These are phyloP conservation scores for Pseudopodoces humilis DNA, from an alignment of 2,113 vertebrate genomes.

Conservation along the genomic window DNA sequence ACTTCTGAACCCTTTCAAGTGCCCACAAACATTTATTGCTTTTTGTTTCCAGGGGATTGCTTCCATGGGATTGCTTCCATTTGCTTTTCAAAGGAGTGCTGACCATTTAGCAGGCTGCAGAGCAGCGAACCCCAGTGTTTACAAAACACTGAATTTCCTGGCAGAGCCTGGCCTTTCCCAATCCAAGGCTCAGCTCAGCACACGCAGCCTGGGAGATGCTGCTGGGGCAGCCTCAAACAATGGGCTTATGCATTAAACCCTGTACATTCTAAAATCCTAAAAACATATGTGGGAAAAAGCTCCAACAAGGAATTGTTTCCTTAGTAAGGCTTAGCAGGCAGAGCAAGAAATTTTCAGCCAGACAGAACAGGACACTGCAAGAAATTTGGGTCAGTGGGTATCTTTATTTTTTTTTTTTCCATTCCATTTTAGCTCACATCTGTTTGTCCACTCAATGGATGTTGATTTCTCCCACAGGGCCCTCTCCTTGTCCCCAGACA, in stretches of 20 bases:
- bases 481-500: background rate
- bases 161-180: background rate
- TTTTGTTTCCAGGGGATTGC: slow-evolving; percentile 14
- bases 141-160: slow-evolving; percentile 25
- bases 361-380: background rate
- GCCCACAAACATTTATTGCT: slow-evolving; percentile 1
- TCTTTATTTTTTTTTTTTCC: background rate
- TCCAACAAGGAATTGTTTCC: background rate
- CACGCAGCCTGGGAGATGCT: background rate
- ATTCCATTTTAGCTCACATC: background rate
- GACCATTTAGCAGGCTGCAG: slow-evolving; percentile 17
- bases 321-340: background rate
- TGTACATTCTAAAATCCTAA: background rate
- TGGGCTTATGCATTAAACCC: background rate
- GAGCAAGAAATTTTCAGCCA: background rate
- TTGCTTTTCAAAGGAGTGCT: background rate
- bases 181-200: slow-evolving; percentile 8
- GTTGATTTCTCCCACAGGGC: background rate
- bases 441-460: background rate
- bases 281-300: background rate
- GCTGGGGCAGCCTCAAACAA: background rate
- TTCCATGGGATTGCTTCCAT: slow-evolving; percentile 11
- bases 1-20: background rate
- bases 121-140: slow-evolving; percentile 21
- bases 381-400: slow-evolving; percentile 36